These are phyloP conservation scores for Lepilemur ruficaudatus DNA, from an alignment of 2,797 vertebrate species.

Conservation along the genomic window DNA sequence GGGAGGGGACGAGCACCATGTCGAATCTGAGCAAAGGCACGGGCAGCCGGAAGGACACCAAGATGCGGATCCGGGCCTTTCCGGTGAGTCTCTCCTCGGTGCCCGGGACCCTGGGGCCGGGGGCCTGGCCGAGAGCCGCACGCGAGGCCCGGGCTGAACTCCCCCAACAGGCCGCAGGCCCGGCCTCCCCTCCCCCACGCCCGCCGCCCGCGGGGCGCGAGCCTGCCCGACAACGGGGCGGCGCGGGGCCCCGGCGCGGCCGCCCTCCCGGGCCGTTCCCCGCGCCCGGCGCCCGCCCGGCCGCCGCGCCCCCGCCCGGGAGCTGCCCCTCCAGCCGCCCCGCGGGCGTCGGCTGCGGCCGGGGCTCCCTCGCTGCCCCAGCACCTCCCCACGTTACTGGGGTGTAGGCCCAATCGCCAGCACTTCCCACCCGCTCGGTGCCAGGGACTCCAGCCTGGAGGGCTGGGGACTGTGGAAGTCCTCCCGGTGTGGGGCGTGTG, in stretches of 20 bases:
- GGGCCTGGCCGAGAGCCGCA: conserved; percentile 52
- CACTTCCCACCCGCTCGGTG: neutral
- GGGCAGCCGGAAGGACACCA: conserved; percentile 98
- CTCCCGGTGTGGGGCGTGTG: neutral
- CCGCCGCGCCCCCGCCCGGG: neutral
- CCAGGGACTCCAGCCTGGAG: neutral
- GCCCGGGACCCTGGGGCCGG: conserved; percentile 64
- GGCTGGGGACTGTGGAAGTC: neutral
- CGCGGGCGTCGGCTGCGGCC: neutral
- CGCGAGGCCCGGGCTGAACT: conserved; percentile 66
- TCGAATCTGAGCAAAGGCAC: conserved; percentile 98
- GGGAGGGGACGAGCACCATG: conserved; percentile 88
- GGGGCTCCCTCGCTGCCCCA: neutral
- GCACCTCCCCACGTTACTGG: neutral
- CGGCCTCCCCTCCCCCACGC: conserved; percentile 60
- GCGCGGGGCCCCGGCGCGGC: conserved; percentile 19
- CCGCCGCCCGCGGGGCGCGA: conserved; percentile 62
- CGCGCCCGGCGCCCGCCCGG: neutral
- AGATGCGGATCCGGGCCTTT: conserved; percentile 99
- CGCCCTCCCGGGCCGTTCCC: conserved; percentile 34
- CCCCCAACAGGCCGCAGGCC: conserved; percentile 71
- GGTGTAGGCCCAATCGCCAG: neutral
- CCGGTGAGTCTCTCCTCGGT: conserved; percentile 90
- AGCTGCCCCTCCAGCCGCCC: neutral
- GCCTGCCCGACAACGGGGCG: conserved; percentile 60